Evolutionary conservation across 2,113 vertebrate genomes (phyloP), one percentile per base, ranked within the genome.

Genomic region (Thunnus thynnus): DNA sequence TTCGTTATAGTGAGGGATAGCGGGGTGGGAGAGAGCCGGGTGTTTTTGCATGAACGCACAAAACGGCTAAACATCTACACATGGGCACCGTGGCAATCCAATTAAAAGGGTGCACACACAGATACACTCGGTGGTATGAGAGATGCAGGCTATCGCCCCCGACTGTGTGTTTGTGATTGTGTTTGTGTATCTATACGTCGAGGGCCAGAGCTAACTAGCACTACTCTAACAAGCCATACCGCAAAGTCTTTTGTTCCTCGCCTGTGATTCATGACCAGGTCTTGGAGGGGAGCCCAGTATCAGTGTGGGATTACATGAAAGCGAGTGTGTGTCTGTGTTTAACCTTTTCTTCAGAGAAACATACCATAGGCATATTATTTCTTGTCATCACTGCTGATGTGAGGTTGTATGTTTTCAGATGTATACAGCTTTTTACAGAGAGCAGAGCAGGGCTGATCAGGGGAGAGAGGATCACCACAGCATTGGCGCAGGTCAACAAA

Each of bases 21-120:
- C 11, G 2, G 41, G 83, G 57, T 57, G 68, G 75, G 72, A 62
- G 83, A 57, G 77, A 41, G 61, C 46, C 2, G 60, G 46, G 27
- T 32, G 27, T 62, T 55, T 68, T 61, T 80, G 76, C 63, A 68
- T 22, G 20, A 56, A 72, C 17, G 52, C 22, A 83, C 69, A 84
- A 83, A 86, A 86, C 83, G 74, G 64, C 64, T 68, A 48, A 78
- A 87, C 70, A 62, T 88, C 78, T 75, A 84, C 74, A 80, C 74
- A 87, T 68, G 66, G 62, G 2, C 69, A 85, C 83, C 66, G 14
- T 88, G 78, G 65, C 66, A 87, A 92, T 93, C 86, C 80, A 88
- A 86, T 94, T 92, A 88, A 72, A 30, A 79, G 56, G 16, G n/a
- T 41, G 46, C 52, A 72, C 73, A 69, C 60, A 72, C 56, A 84